Evolutionary conservation across 2,888 invertebrate genomes (phyloP).

Genomic region (Tethea ocularis): DNA sequence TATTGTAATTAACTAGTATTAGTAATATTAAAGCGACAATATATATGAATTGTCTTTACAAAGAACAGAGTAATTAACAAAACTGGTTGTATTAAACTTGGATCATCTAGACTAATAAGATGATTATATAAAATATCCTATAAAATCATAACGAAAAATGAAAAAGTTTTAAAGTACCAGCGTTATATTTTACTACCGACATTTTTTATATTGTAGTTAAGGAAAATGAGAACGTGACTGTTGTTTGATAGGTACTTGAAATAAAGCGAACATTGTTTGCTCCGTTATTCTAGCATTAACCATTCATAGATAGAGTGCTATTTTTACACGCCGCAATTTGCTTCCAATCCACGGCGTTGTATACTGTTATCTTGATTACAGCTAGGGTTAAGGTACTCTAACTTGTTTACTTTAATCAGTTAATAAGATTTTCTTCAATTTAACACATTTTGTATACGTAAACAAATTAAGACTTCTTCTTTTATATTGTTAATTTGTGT

Average conservation of each 20-base stretch:
- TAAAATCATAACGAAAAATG: background rate
- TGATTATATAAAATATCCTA: background rate
- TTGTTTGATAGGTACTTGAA: background rate
- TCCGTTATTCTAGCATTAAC: background rate
- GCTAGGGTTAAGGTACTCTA: background rate
- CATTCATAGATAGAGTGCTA: constrained; percentile 4
- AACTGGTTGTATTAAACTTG: too few species aligned
- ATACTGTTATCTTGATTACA: constrained; percentile 6
- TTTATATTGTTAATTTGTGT: background rate
- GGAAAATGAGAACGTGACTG: background rate
- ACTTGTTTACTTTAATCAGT: background rate
- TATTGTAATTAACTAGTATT: too few species aligned
- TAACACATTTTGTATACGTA: background rate
- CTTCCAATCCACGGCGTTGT: background rate
- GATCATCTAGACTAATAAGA: background rate
- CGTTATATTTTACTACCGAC: background rate
- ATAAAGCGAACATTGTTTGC: background rate
- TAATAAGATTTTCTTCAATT: constrained; percentile 2
- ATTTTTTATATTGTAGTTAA: background rate
- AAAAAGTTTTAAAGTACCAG: background rate
- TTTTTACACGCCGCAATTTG: constrained; percentile 3
- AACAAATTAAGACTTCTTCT: background rate
- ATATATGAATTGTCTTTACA: too few species aligned
- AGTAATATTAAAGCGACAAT: too few species aligned
- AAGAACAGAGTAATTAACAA: background rate